Evolutionary conservation across 1,140 invertebrate genomes (phyloP).

Genomic region (Drosophila pectinifera): DNA sequence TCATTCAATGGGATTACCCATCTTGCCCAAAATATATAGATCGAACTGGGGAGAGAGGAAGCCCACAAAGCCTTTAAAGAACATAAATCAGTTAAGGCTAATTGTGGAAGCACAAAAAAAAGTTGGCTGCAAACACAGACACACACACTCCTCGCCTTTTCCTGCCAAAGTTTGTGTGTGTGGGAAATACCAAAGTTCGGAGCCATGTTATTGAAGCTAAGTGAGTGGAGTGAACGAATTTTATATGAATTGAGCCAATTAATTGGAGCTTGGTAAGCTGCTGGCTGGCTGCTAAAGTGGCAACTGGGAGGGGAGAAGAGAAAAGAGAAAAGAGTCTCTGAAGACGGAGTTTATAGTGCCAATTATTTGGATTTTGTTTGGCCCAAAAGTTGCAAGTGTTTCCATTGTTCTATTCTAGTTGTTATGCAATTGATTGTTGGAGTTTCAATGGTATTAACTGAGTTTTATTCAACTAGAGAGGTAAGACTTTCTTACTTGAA

Average conservation of each 20-base stretch:
- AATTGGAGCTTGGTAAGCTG: conserved; percentile 19
- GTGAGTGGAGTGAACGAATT: conserved; percentile 41
- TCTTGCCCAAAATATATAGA: conserved; percentile 25
- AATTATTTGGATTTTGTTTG: conserved; percentile 7
- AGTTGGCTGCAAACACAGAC: conserved; percentile 14
- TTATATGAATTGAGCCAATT: conserved; percentile 39
- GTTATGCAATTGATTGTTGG: no score
- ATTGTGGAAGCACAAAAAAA: conserved; percentile 25
- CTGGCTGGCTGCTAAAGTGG: conserved; percentile 7
- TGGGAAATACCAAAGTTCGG: conserved; percentile 27
- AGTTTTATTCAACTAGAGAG: no score
- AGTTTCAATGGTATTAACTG: not conserved
- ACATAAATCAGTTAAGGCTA: conserved; percentile 51
- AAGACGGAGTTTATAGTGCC: conserved; percentile 5
- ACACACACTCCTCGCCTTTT: not conserved
- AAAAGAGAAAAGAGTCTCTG: not conserved
- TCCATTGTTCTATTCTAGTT: not conserved
- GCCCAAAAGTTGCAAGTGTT: conserved; percentile 7
- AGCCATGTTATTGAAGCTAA: conserved; percentile 27
- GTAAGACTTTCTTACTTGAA: not conserved
- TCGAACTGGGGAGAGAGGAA: not conserved
- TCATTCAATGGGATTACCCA: conserved; percentile 46
- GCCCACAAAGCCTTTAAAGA: conserved; percentile 37
- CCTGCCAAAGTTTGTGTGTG: conserved; percentile 22
- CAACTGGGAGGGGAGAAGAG: not conserved